Percentiles rank a stretch among this genome's conserved stretches.
Evolutionary conservation across 2,113 vertebrate species (phyloP).

Genomic region (Sceloporus undulatus): DNA sequence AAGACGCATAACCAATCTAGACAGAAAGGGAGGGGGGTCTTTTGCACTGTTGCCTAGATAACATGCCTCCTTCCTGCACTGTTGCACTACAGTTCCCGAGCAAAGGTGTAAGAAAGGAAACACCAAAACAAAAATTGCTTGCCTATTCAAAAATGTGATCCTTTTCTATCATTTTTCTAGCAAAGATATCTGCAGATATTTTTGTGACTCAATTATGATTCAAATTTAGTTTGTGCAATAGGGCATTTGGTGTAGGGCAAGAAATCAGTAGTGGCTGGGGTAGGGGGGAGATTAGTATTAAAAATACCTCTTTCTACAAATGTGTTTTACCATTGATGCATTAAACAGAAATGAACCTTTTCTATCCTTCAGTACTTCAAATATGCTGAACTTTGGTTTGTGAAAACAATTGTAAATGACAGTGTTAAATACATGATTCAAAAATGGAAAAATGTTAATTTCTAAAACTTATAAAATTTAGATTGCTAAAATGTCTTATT

Average conservation of each 20-base stretch:
- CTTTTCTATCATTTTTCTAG: background rate
- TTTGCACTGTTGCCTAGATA: background rate
- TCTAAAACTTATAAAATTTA: background rate
- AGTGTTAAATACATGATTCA: background rate
- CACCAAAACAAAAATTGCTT: background rate
- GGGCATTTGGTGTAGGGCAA: too few relatives aligned
- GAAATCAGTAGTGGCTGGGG: background rate
- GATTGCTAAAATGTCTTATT: background rate
- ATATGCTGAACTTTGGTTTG: background rate
- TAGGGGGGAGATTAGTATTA: background rate
- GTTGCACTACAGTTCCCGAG: background rate
- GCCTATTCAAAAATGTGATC: background rate
- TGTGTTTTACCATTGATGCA: background rate
- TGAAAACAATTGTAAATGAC: background rate
- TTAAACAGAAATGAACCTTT: background rate
- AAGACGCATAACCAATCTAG: background rate
- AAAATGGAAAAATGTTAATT: background rate
- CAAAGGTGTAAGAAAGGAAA: background rate
- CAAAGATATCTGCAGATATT: background rate
- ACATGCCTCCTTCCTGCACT: background rate
- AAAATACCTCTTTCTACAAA: background rate
- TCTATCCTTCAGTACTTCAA: background rate
- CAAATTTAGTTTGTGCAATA: background rate
- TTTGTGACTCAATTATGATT: background rate
- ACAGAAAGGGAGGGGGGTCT: background rate